phyloP scores from a whole-genome alignment of 2,797 vertebrate genomes.

The Siniperca scherzeri region DNA sequence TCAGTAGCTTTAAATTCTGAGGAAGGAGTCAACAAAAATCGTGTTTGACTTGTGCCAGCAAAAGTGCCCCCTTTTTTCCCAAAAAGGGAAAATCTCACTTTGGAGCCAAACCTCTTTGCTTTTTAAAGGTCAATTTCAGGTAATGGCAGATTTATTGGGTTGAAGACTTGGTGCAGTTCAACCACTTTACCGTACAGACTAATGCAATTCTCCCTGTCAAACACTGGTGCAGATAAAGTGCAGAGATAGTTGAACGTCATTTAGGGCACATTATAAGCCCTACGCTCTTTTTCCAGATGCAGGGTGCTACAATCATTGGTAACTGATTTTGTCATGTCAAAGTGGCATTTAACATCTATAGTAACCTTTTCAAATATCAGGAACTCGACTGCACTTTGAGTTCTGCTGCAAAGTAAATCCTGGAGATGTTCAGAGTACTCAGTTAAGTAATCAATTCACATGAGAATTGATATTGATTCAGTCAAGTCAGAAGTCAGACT shows the following conservation, averaged over 20 bases:
- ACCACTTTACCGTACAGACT: not conserved
- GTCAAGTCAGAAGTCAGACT: not conserved
- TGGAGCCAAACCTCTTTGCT: not conserved
- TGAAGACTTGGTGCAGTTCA: conserved; percentile 7
- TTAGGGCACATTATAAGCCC: not conserved
- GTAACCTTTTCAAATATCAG: conserved; percentile 35
- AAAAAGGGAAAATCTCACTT: not conserved
- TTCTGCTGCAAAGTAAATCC: not conserved
- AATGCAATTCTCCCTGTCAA: conserved; percentile 17
- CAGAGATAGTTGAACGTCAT: conserved; percentile 42
- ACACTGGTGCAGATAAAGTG: conserved; percentile 53
- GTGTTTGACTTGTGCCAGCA: not conserved
- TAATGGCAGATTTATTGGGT: conserved; percentile 8
- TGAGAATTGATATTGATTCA: not conserved
- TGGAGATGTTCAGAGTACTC: not conserved
- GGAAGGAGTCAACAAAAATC: not conserved
- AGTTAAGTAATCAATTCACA: not conserved
- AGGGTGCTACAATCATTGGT: conserved; percentile 26
- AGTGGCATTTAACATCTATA: conserved; percentile 14
- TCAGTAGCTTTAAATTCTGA: conserved; percentile 23
- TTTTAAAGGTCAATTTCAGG: conserved; percentile 19
- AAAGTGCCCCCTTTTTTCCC: not conserved
- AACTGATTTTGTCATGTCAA: conserved; percentile 37
- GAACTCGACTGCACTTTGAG: not conserved
- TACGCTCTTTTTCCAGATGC: not conserved